Conservation (phyloP, 2,888 invertebrate species). For the Pachydiplax longipennis region DNA sequence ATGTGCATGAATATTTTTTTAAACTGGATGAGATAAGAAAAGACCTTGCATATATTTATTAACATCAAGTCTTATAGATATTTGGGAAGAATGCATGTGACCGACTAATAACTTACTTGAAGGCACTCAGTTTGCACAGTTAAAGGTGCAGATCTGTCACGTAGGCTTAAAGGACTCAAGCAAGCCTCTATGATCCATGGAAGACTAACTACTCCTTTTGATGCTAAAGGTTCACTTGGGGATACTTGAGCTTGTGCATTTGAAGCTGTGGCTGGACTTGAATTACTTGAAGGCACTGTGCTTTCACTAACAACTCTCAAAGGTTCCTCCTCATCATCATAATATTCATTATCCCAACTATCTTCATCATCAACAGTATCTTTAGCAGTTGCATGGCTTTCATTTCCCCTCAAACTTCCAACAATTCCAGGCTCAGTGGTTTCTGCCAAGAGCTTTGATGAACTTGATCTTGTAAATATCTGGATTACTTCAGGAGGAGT, state of each 20-base stretch:
- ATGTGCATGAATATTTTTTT: too few species aligned
- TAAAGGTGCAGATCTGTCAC: neutral
- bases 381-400: neutral
- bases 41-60: too few species aligned
- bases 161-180: neutral
- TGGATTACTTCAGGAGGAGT: conserved; percentile 26
- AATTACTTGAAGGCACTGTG: neutral
- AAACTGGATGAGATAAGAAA: too few species aligned
- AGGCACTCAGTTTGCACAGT: conserved; percentile 22
- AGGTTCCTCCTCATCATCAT: conserved; percentile 28
- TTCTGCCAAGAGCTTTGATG: neutral
- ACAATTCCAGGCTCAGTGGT: neutral
- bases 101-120: neutral
- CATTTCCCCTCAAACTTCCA: neutral
- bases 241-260: neutral
- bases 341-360: conserved; percentile 20
- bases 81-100: too few species aligned
- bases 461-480: conserved; percentile 24
- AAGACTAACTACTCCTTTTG: neutral
- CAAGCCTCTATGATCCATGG: conserved; percentile 28
- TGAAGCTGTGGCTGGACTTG: neutral
- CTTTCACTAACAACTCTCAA: neutral
- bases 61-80: too few species aligned
- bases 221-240: neutral
- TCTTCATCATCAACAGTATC: neutral